phyloP scores from a whole-genome alignment of 2,888 invertebrate species.

The Amblyteles armatorius region DNA sequence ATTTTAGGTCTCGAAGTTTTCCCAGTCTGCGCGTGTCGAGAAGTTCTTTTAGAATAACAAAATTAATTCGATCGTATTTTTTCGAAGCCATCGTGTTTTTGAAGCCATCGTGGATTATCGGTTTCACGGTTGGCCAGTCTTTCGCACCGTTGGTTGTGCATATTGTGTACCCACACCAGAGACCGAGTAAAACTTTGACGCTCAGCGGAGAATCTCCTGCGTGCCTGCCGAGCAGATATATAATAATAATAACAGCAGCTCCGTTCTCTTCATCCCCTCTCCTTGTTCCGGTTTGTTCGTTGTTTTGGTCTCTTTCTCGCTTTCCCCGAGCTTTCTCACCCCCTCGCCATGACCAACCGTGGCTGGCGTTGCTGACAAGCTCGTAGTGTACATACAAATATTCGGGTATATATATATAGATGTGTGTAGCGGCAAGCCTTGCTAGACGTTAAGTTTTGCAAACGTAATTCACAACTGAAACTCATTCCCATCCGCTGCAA shows the following conservation, averaged over 20 bases:
- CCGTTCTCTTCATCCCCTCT: constrained; percentile 12
- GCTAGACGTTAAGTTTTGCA: constrained; percentile 36
- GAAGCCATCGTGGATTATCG: not conserved
- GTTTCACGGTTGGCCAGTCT: constrained; percentile 9
- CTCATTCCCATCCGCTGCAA: constrained; percentile 43
- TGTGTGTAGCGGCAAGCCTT: constrained; percentile 9
- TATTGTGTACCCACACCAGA: constrained; percentile 8
- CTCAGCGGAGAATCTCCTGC: constrained; percentile 27
- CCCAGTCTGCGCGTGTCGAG: too few relatives aligned
- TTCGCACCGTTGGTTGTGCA: constrained; percentile 10
- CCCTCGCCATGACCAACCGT: not conserved
- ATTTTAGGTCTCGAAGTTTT: too few relatives aligned
- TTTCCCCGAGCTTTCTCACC: constrained; percentile 23
- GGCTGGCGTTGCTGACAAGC: not conserved
- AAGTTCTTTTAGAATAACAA: too few relatives aligned
- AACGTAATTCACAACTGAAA: constrained; percentile 56
- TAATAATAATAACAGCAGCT: constrained; percentile 19
- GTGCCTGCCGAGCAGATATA: constrained; percentile 1
- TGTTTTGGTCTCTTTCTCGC: constrained; percentile 5
- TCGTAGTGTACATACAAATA: not conserved
- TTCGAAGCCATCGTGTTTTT: not conserved
- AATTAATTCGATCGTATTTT: not conserved
- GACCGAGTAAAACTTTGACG: constrained; percentile 29
- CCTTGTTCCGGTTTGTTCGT: constrained; percentile 2
- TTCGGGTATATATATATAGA: not conserved